These are phyloP conservation scores for Recurvirostra avosetta DNA, from an alignment of 2,113 vertebrate genomes.

Conservation along the genomic window DNA sequence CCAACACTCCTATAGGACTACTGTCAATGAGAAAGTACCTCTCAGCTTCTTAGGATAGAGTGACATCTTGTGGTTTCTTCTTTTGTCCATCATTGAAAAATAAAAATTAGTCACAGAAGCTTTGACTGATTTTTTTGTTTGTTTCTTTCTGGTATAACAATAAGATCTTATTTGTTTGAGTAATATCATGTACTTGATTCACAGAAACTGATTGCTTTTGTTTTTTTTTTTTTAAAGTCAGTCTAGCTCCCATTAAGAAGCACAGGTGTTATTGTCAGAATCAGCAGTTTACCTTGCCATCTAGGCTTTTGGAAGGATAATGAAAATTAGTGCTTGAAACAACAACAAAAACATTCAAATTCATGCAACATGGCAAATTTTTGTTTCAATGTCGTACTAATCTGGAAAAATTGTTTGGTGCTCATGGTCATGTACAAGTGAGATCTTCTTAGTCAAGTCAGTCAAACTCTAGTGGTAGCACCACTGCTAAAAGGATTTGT, in stretches of 20 bases:
- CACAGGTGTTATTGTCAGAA: not conserved
- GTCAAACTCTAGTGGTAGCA: not conserved
- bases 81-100: not conserved
- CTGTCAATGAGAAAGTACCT: not conserved
- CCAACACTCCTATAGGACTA: not conserved
- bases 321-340: not conserved
- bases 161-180: not conserved
- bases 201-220: not conserved
- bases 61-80: slow-evolving; percentile 76
- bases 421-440: not conserved
- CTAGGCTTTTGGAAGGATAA: not conserved
- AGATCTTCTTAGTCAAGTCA: not conserved
- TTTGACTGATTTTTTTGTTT: not conserved
- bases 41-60: slow-evolving; percentile 60
- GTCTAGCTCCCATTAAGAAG: not conserved
- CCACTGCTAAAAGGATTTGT: not conserved
- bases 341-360: not conserved
- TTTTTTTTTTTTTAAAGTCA: too few relatives aligned
- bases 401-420: not conserved
- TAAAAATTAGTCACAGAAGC: not conserved
- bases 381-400: not conserved
- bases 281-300: not conserved
- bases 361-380: too few relatives aligned
- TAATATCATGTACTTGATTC: not conserved
- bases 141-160: not conserved